Evolutionary conservation across 2,888 invertebrate species (phyloP).

Genomic region (Pachydiplax longipennis): DNA sequence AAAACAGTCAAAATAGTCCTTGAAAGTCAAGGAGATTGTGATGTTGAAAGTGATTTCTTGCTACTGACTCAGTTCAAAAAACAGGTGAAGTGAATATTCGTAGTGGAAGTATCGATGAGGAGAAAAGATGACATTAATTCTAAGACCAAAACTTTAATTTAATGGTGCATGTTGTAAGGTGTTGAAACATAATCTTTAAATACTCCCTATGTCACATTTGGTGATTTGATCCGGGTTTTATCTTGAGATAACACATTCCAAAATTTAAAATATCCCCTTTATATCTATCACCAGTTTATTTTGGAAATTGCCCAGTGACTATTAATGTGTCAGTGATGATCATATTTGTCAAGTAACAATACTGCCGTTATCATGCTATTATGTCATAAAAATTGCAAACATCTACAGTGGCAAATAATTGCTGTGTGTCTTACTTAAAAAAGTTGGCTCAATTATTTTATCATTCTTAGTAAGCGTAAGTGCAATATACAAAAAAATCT

Average conservation of each 20-base stretch:
- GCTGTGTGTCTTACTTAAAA: background rate
- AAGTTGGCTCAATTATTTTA: background rate
- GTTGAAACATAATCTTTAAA: background rate
- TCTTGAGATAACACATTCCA: background rate
- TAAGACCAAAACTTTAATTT: background rate
- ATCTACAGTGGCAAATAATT: background rate
- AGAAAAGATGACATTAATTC: background rate
- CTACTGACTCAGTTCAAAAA: background rate
- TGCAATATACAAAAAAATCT: background rate
- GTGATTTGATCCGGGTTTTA: background rate
- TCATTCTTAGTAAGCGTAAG: background rate
- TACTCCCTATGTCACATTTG: background rate
- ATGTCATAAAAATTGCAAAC: background rate
- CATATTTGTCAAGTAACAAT: background rate
- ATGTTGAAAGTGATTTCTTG: background rate
- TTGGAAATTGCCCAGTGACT: background rate
- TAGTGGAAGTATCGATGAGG: too few relatives aligned
- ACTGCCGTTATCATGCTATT: background rate
- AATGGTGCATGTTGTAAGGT: background rate
- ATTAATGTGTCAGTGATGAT: background rate
- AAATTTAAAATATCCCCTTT: background rate
- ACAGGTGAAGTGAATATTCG: background rate
- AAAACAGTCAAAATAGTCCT: background rate
- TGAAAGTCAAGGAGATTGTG: background rate
- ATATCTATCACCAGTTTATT: background rate